phyloP scores from a whole-genome alignment of 2,113 vertebrate species.

The Platysternon megacephalum region DNA sequence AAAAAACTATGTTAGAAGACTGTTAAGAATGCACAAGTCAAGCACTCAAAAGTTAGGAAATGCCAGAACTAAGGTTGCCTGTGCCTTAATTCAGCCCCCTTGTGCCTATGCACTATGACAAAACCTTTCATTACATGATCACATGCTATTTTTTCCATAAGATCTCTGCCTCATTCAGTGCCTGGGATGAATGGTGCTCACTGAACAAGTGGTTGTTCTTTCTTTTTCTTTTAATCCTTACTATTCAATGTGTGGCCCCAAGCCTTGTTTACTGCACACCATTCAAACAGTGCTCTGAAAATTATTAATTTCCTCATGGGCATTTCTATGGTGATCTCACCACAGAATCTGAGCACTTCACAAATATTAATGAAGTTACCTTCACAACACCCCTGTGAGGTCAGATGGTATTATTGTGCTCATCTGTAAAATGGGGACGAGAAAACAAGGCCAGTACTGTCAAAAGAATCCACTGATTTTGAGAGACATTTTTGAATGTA shows the following conservation, averaged over 20 bases:
- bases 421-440: neutral
- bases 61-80: neutral
- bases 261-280: neutral
- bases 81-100: neutral
- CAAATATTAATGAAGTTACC: neutral
- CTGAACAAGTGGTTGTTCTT: rapidly evolving
- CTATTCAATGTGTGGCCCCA: neutral
- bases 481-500: neutral
- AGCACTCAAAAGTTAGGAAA: neutral
- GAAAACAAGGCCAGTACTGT: neutral
- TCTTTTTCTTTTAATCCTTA: neutral
- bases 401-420: neutral
- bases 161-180: neutral
- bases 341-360: neutral
- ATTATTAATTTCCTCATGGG: neutral
- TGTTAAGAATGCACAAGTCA: neutral
- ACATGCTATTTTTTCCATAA: neutral
- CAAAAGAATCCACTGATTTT: neutral
- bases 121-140: neutral
- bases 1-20: neutral
- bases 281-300: neutral
- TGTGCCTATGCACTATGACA: neutral
- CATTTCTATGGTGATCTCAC: neutral
- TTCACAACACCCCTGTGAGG: neutral
- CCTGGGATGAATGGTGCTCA: neutral